Percentiles rank a stretch among this genome's conserved stretches.
These are phyloP conservation scores for Nymphicus hollandicus DNA, from an alignment of 2,113 vertebrate genomes.

Conservation along the genomic window DNA sequence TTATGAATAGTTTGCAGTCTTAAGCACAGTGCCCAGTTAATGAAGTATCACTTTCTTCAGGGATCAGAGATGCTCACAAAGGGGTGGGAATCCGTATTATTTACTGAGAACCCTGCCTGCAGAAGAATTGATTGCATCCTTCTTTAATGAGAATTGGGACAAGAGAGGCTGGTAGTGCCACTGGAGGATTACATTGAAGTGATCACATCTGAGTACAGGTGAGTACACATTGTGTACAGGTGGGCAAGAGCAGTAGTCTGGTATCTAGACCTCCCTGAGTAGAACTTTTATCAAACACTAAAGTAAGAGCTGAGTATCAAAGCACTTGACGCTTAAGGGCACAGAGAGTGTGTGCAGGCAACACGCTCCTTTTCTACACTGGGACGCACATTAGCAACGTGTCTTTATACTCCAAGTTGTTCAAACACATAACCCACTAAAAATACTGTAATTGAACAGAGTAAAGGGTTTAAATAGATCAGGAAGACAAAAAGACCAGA, in stretches of 20 bases:
- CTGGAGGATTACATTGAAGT: background rate
- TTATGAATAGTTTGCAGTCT: slow-evolving; percentile 40
- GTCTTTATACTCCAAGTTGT: background rate
- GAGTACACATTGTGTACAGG: background rate
- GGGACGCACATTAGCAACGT: too few species aligned
- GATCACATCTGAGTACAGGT: slow-evolving; percentile 13
- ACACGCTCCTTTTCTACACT: background rate
- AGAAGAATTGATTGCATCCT: slow-evolving; percentile 26
- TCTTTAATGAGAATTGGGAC: slow-evolving; percentile 30
- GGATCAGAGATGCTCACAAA: slow-evolving; percentile 16
- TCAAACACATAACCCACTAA: background rate
- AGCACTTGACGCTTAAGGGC: background rate
- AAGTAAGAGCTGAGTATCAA: background rate
- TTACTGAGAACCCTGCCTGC: background rate
- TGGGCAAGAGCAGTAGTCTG: background rate
- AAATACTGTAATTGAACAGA: background rate
- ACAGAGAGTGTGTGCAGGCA: background rate
- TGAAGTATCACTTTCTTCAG: slow-evolving; percentile 35
- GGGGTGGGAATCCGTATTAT: background rate
- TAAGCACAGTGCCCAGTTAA: slow-evolving; percentile 14
- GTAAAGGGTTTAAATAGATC: background rate
- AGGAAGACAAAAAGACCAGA: background rate
- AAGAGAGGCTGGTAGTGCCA: background rate
- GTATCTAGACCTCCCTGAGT: background rate
- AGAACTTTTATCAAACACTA: background rate